A percentile compares a stretch with the other conserved stretches of the same genome.
These are phyloP conservation scores for Epistrophe grossulariae DNA, from an alignment of 2,888 invertebrate species.

Conservation along the genomic window DNA sequence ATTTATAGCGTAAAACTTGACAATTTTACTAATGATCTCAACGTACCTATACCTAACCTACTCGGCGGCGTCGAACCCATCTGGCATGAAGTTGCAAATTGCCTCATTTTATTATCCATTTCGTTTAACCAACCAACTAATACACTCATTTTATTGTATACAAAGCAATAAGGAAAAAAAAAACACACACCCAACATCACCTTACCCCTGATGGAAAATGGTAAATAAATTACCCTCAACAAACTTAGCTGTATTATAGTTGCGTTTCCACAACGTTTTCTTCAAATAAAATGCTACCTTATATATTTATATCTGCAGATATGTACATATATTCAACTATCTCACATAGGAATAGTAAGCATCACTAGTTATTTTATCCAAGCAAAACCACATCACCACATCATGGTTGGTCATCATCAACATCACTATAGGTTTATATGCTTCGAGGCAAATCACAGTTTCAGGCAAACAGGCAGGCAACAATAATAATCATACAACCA, in stretches of 20 bases:
- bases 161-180: not conserved
- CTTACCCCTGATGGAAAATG: conserved; percentile 28
- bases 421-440: not conserved
- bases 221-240: conserved; percentile 64
- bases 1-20: conserved; percentile 67
- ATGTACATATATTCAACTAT: conserved; percentile 5
- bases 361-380: conserved; percentile 51
- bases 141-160: conserved; percentile 61
- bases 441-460: conserved; percentile 30
- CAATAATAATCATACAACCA: conserved; percentile 64
- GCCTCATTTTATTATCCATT: conserved; percentile 72
- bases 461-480: conserved; percentile 42
- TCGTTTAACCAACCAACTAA: conserved; percentile 64
- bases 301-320: conserved; percentile 5
- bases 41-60: not conserved
- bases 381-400: conserved; percentile 60
- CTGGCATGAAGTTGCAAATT: conserved; percentile 66
- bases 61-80: conserved; percentile 24
- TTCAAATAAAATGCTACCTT: conserved; percentile 66
- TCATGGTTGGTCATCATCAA: conserved; percentile 40
- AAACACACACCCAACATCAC: not conserved
- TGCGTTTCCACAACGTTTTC: not conserved
- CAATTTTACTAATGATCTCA: conserved; percentile 61
- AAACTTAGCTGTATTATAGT: conserved; percentile 19
- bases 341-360: conserved; percentile 20